These are phyloP conservation scores for Bos indicus DNA, from an alignment of 2,113 vertebrate species.

Conservation along the genomic window DNA sequence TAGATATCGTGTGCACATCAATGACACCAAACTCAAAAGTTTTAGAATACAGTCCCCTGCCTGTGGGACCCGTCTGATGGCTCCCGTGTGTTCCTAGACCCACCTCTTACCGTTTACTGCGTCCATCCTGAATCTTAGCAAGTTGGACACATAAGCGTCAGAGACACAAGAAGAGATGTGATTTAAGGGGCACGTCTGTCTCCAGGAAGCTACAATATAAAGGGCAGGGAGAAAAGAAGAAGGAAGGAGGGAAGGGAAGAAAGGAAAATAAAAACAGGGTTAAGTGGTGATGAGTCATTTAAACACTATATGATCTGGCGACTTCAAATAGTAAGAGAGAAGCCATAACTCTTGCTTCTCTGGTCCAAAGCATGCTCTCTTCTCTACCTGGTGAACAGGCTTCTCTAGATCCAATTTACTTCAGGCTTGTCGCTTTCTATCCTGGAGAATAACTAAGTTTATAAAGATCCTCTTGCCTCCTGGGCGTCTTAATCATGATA, in stretches of 20 bases:
- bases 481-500: conserved; percentile 52
- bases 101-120: not conserved
- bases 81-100: fast-evolving
- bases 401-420: conserved; percentile 60
- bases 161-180: not conserved
- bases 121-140: not conserved
- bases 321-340: not conserved
- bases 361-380: not conserved
- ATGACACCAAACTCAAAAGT: not conserved
- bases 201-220: not conserved
- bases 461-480: conserved; percentile 45
- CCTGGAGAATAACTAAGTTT: conserved; percentile 60
- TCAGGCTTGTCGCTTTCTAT: conserved; percentile 38
- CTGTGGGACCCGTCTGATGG: not conserved
- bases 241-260: not conserved
- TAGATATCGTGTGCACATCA: not conserved
- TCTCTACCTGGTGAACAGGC: conserved; percentile 14
- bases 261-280: not conserved
- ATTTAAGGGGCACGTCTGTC: not conserved
- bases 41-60: not conserved
- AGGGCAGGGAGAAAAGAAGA: not conserved
- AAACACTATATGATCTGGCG: not conserved
- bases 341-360: not conserved
- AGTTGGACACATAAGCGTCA: fast-evolving
- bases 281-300: not conserved